phyloP scores from a whole-genome alignment of 2,888 invertebrate genomes.

The Eupeodes luniger region DNA sequence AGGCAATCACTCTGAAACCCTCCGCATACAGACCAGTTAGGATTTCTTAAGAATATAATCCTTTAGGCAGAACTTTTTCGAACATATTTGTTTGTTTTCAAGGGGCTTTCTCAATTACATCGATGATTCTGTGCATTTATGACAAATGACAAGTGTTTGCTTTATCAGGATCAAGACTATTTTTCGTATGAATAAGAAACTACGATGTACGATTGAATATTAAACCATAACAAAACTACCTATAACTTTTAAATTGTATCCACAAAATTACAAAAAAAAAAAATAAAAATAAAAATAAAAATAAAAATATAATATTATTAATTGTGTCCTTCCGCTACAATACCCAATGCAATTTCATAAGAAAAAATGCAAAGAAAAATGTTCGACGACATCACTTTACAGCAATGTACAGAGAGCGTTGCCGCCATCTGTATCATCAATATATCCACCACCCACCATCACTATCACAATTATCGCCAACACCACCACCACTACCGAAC shows the following conservation, averaged over 20 bases:
- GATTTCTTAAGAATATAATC: no score
- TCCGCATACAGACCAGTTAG: no score
- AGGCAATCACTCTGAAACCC: no score
- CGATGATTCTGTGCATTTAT: no score
- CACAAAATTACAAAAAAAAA: constrained; percentile 5
- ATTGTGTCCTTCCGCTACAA: constrained; percentile 65
- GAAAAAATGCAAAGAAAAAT: constrained; percentile 52
- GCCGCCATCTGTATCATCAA: background rate
- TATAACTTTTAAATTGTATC: background rate
- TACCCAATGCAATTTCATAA: constrained; percentile 66
- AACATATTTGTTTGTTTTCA: no score
- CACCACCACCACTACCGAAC: background rate
- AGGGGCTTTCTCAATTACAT: no score
- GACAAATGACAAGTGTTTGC: no score
- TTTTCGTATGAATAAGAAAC: no score
- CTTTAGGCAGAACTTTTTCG: no score
- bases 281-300: background rate
- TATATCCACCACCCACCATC: background rate
- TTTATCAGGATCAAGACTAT: no score
- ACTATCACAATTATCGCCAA: background rate
- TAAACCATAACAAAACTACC: background rate
- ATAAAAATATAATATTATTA: constrained; percentile 17
- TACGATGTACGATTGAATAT: no score
- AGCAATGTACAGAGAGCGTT: background rate
- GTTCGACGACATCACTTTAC: constrained; percentile 39